phyloP scores from a whole-genome alignment of 1,140 invertebrate species.

The Ostrea denselamellosa region DNA sequence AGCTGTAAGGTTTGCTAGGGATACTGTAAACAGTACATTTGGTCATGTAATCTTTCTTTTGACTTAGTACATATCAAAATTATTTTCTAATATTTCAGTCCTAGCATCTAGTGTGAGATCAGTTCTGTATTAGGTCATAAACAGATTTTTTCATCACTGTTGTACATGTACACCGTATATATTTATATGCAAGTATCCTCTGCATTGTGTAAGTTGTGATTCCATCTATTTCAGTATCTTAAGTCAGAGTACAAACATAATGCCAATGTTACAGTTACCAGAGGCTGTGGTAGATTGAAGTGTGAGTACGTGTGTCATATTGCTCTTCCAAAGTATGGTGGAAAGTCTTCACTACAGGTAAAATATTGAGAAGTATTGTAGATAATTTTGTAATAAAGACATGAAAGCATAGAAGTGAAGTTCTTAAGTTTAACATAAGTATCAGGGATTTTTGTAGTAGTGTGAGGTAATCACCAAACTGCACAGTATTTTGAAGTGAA shows the following conservation, averaged over 20 bases:
- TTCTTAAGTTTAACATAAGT: not conserved
- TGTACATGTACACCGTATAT: too few relatives aligned
- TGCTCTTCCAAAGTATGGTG: not conserved
- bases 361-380: not conserved
- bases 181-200: too few relatives aligned
- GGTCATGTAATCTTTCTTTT: too few relatives aligned
- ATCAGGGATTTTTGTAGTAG: not conserved
- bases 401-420: not conserved
- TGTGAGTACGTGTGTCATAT: not conserved
- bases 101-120: not conserved
- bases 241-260: not conserved
- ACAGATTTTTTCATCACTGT: too few relatives aligned
- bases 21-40: too few relatives aligned
- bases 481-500: not conserved
- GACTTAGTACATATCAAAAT: not conserved
- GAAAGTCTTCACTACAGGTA: not conserved
- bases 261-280: not conserved
- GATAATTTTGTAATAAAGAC: not conserved
- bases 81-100: not conserved
- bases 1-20: not conserved
- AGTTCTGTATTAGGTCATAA: too few relatives aligned
- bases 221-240: not conserved
- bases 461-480: not conserved
- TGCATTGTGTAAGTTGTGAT: too few relatives aligned
- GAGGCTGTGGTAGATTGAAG: not conserved